Base-by-base conservation (phyloP, 1,140 invertebrate species). In the Drosophila tani region DNA sequence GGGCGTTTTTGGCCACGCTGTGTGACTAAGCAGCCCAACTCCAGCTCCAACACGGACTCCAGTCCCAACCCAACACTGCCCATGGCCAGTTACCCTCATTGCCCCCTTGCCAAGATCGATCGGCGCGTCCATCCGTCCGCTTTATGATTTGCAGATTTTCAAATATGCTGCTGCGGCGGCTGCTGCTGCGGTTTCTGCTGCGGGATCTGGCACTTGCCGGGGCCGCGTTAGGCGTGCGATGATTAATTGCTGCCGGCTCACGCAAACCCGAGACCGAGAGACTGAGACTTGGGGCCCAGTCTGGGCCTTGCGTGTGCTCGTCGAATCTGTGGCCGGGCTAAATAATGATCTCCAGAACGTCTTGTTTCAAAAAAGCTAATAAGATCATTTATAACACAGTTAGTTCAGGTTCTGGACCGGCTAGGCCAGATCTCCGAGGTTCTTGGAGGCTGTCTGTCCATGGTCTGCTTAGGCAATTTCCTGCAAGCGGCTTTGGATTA, bases 321-420 rank as follows among this genome's bases (percentile, higher is more conserved):
- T 47, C 58, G 75, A 73, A 78, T 77, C 69, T 79, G 43, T 40
- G 69, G 45, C 57, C 55, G 59, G 57, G 46, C 77, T 90, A 82
- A 90, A 90, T 91, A 90, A 90, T 90, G 85, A 90, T 90, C 85
- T 76, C 62, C 43, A 85, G 85, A 90, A 90, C 88, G 85, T 90
- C 85, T 90, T 90, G 85, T 90, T 90, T 90, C 85, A 90, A 90
- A 90, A 90, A 90, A 82, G 75, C 85, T 90, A 90, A 90, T 90
- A 90, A 90, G 85, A 90, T 90, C 85, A 90, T 90, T 90, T 90
- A 90, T 90, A 90, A 90, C 81, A 90, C 85, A 85, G 85, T 90
- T 85, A 85, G 83, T 80, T 82, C 64, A 76, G 76, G 79, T 77
- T 83, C 62, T 66, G 76, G 65, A 51, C 64, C 46, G 47, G 49